Percentiles rank a stretch among this genome's conserved stretches.
Conservation (phyloP, 2,113 vertebrate species). For the Callorhinus ursinus region DNA sequence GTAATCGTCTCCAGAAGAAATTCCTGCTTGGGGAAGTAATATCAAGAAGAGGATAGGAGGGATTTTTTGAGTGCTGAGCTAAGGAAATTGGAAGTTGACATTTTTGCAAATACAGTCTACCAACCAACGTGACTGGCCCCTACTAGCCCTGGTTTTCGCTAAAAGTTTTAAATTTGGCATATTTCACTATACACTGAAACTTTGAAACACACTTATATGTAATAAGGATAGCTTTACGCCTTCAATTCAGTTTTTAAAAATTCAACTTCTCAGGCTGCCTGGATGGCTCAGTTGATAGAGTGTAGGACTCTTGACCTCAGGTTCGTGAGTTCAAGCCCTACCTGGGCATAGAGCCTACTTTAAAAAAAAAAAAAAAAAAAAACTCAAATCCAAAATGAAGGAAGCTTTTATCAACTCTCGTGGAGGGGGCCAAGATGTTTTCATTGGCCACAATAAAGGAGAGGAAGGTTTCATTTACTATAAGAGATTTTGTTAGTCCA, state of each 20-base stretch:
- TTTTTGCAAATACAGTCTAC: neutral
- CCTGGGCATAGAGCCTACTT: neutral
- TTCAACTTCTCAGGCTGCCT: neutral
- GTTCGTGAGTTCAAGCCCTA: neutral
- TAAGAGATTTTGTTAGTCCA: neutral
- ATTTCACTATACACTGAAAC: neutral
- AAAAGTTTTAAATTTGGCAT: neutral
- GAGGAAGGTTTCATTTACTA: neutral
- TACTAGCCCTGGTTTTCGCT: neutral
- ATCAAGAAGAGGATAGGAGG: neutral
- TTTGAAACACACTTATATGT: neutral
- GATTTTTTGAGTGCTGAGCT: neutral
- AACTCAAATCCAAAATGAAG: neutral
- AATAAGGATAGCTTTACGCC: neutral
- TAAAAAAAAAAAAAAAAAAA: too few species aligned
- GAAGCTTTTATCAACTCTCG: neutral
- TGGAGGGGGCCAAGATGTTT: neutral
- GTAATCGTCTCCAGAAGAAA: neutral
- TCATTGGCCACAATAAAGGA: neutral
- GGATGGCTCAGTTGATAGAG: neutral
- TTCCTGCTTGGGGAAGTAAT: neutral
- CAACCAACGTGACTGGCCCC: neutral
- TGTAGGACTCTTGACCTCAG: neutral
- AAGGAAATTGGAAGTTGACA: slow-evolving; percentile 18
- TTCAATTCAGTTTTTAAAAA: neutral